Evolutionary conservation across 2,888 invertebrate genomes (phyloP).

Genomic region (Leucania comma): DNA sequence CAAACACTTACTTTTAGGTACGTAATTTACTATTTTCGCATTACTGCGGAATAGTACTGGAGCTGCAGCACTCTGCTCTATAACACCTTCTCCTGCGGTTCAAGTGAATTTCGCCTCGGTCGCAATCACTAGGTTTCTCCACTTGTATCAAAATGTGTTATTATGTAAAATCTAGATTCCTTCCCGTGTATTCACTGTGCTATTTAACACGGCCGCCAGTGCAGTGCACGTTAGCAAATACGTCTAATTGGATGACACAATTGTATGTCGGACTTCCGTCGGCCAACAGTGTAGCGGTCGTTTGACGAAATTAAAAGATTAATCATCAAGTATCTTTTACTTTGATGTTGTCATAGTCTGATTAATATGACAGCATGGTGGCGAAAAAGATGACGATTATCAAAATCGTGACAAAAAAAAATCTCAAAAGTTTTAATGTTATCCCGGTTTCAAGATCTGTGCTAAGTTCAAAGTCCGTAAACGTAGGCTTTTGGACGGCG

Average conservation of each 20-base stretch:
- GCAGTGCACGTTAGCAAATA: slow-evolving; percentile 25
- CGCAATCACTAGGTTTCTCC: no score
- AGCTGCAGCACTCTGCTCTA: no score
- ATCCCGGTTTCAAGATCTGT: no score
- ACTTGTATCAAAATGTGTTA: neutral
- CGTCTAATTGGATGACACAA: slow-evolving; percentile 52
- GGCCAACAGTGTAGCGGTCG: slow-evolving; percentile 10
- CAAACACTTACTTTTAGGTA: no score
- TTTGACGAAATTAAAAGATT: slow-evolving; percentile 32
- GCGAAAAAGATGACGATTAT: neutral
- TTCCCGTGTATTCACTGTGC: neutral
- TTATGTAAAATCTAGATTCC: slow-evolving; percentile 5
- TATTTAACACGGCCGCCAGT: slow-evolving; percentile 34
- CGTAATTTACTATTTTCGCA: no score
- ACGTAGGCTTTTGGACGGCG: no score
- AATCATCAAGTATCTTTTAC: neutral
- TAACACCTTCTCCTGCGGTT: no score
- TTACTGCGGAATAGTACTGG: no score
- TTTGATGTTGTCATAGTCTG: slow-evolving; percentile 21
- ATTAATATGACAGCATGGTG: neutral
- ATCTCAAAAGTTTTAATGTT: no score
- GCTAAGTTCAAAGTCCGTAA: no score
- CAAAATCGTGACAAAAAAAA: no score
- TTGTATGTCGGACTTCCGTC: slow-evolving; percentile 31
- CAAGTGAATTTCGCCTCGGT: no score